Conservation (phyloP, 2,888 invertebrate genomes). For the Scelioninae gen. 2 region DNA sequence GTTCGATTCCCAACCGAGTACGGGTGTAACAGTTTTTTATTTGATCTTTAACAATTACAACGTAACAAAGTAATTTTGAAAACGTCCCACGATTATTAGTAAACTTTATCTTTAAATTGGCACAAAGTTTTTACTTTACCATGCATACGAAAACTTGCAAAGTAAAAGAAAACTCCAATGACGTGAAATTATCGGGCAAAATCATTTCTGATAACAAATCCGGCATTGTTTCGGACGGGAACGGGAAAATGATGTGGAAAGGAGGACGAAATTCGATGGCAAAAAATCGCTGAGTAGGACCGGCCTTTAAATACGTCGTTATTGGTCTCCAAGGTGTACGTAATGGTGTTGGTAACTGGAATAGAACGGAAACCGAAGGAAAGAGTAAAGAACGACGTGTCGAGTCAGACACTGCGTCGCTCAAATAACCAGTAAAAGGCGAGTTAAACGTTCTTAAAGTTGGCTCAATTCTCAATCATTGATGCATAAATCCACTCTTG, state of each 20-base stretch:
- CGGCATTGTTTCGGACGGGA: too few relatives aligned
- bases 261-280: slow-evolving; percentile 28
- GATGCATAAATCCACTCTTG: slow-evolving; percentile 46
- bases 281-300: slow-evolving; percentile 43
- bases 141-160: too few relatives aligned
- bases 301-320: slow-evolving; percentile 39
- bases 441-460: slow-evolving; percentile 42
- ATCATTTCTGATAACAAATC: too few relatives aligned
- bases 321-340: slow-evolving; percentile 23
- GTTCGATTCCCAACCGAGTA: too few relatives aligned
- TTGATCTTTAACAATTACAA: too few relatives aligned
- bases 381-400: slow-evolving; percentile 47
- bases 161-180: too few relatives aligned
- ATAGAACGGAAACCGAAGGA: slow-evolving; percentile 30
- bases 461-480: slow-evolving; percentile 42
- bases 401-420: slow-evolving; percentile 45
- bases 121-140: too few relatives aligned
- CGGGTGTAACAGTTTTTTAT: too few relatives aligned
- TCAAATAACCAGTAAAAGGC: slow-evolving; percentile 49
- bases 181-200: too few relatives aligned
- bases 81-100: too few relatives aligned
- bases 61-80: too few relatives aligned
- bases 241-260: slow-evolving; percentile 18
- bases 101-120: too few relatives aligned
- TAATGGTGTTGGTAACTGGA: slow-evolving; percentile 30